Evolutionary conservation across 2,113 vertebrate genomes (phyloP).

Genomic region (Isichthys henryi): DNA sequence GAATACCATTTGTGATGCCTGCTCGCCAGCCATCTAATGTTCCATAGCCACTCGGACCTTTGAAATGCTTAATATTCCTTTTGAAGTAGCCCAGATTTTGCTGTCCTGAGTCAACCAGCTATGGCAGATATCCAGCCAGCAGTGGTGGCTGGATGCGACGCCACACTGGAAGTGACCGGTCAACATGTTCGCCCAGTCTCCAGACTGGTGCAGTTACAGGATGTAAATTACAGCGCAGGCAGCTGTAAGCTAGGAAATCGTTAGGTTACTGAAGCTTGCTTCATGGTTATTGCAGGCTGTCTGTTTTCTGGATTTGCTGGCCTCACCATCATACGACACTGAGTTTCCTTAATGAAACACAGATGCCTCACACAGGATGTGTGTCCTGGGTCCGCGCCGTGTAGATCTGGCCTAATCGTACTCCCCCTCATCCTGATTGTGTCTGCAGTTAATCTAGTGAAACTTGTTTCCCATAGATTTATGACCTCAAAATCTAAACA

Average conservation of each 20-base stretch:
- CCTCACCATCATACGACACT: neutral
- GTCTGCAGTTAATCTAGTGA: neutral
- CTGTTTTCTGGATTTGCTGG: neutral
- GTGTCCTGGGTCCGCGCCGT: neutral
- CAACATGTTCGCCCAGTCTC: neutral
- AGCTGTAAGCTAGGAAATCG: neutral
- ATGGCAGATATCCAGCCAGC: neutral
- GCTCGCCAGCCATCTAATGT: neutral
- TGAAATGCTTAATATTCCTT: constrained; percentile 2
- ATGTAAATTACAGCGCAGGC: neutral
- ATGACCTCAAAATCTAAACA: neutral
- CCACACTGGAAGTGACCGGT: neutral
- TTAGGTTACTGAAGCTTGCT: neutral
- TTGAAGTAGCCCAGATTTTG: neutral
- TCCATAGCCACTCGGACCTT: neutral
- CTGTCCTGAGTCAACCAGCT: neutral
- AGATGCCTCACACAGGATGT: neutral
- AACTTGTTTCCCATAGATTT: neutral
- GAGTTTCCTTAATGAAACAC: neutral
- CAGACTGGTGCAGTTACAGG: neutral
- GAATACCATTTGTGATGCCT: neutral
- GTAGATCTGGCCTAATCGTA: neutral
- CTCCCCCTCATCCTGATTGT: neutral
- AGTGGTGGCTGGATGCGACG: neutral
- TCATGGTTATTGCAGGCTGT: neutral